Base-by-base conservation (phyloP, 2,797 vertebrate genomes). In the Enteromius unitaeniatus region DNA sequence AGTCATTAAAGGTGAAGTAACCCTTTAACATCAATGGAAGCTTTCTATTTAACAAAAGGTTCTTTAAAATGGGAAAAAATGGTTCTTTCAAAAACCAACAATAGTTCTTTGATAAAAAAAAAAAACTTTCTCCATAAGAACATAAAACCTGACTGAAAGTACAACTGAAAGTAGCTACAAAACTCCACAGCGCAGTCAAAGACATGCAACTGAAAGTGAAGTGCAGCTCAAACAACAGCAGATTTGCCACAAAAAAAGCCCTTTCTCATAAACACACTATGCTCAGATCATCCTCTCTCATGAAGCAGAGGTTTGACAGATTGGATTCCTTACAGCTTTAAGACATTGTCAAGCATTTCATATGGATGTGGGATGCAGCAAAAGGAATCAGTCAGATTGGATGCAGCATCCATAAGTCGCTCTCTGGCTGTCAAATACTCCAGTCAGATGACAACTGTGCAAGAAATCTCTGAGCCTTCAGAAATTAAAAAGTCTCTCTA, bases 361-460 rank as follows among this genome's bases (percentile, higher is more conserved):
- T 58, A 69, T 74, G 40, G 23, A 64, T 62, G 34, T 14, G 45
- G 37, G 31, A 78, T 69, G 8, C 31, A 60, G 78, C 65, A n/a
- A 14, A 72, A 55, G 68, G 64, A 78, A 58, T 77, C 70, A 69
- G 26, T 62, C 14, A 55, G 70, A 75, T 77, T 70, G 58, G 49
- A 72, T 23, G 34, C 80, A 40, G 72, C 55, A 78, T 80, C 31
- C 47, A 60, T 69, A 76, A 64, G 82, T 85, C 76, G 62, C 45
- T 75, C 74, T 64, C 37, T 47, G 67, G 40, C 79, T 67, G 76
- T 84, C 82, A 79, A 70, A 81, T 37, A n/a, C 68, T 73, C 31
- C 42, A 78, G 60, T 76, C 81, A 42, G 49, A 65, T 81, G 81
- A 69, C 65, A 76, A 26, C 64, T 2, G 14, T 31, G 34, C 26